A percentile compares a stretch with the other conserved stretches of the same genome.
Conservation (phyloP, 2,113 vertebrate genomes). For the Stomatorhinus ivindoensis region DNA sequence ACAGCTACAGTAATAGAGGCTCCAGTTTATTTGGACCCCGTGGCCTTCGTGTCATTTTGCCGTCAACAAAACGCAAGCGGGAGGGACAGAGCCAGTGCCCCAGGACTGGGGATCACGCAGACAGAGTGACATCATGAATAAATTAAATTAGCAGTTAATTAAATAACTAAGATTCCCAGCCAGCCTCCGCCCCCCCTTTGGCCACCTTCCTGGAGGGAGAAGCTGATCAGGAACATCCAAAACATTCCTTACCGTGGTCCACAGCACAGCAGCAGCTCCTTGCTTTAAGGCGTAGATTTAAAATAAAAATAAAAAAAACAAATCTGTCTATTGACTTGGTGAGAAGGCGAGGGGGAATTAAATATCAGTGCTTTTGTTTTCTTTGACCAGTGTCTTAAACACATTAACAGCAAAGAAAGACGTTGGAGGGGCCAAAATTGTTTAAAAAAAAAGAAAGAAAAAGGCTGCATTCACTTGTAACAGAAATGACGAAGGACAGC, state of each 20-base stretch:
- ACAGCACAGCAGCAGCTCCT: background rate
- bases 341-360: background rate
- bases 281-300: background rate
- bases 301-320: background rate
- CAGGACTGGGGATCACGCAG: background rate
- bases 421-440: background rate
- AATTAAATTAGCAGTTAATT: slow-evolving; percentile 14
- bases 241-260: background rate
- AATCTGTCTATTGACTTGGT: background rate
- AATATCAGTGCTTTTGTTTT: slow-evolving; percentile 21
- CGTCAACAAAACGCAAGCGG: background rate
- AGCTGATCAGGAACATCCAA: background rate
- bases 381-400: slow-evolving; percentile 33
- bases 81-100: background rate
- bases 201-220: background rate
- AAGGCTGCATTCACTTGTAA: background rate
- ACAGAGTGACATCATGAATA: background rate
- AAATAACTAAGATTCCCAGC: background rate
- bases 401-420: slow-evolving; percentile 5
- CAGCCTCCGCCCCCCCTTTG: background rate
- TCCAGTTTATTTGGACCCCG: background rate
- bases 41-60: background rate
- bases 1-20: background rate
- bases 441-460: background rate
- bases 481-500: background rate